These are phyloP conservation scores for Hemithea aestivaria DNA, from an alignment of 2,888 invertebrate species.

Conservation along the genomic window DNA sequence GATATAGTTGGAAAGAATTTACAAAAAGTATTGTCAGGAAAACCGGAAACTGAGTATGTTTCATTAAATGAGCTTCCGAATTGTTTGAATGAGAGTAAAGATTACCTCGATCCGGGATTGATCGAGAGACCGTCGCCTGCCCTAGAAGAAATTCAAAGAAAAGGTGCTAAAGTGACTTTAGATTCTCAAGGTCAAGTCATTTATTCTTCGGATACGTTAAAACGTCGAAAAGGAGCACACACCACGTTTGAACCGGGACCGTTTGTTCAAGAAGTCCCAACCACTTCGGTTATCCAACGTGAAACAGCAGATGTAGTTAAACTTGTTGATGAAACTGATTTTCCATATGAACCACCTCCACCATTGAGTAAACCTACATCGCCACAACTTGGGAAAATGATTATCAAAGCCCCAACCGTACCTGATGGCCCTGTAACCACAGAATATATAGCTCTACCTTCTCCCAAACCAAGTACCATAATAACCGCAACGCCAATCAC, in stretches of 20 bases:
- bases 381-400: constrained; percentile 82
- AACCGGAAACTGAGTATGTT: constrained; percentile 86
- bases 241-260: constrained; percentile 94
- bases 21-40: constrained; percentile 79
- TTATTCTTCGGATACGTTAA: constrained; percentile 91
- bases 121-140: constrained; percentile 51
- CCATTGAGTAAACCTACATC: constrained; percentile 77
- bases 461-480: constrained; percentile 79
- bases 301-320: constrained; percentile 64
- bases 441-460: constrained; percentile 80
- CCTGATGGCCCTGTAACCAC: constrained; percentile 67
- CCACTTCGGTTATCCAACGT: constrained; percentile 57
- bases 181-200: constrained; percentile 93
- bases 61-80: constrained; percentile 88
- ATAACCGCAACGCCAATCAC: constrained; percentile 77
- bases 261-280: constrained; percentile 84
- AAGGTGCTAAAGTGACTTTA: constrained; percentile 88
- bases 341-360: constrained; percentile 61
- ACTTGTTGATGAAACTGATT: constrained; percentile 67
- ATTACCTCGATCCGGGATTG: constrained; percentile 58
- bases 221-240: constrained; percentile 87
- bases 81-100: constrained; percentile 63
- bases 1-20: constrained; percentile 83
- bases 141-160: constrained; percentile 68
- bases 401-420: constrained; percentile 76